These are phyloP conservation scores for Pseudorasbora parva DNA, from an alignment of 2,113 vertebrate genomes.

Conservation along the genomic window DNA sequence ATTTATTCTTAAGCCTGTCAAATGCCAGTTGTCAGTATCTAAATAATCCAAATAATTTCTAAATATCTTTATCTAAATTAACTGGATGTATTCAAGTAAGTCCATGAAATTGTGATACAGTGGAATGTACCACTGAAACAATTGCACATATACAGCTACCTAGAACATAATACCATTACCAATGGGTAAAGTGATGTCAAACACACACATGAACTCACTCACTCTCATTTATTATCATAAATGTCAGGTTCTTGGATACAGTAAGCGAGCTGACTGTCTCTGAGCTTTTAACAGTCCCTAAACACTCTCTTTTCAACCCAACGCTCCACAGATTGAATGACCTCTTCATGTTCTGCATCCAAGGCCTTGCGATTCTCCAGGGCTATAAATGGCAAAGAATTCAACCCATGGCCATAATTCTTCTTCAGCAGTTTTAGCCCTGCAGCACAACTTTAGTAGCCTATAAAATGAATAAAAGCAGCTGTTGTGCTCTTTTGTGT, in stretches of 20 bases:
- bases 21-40: too few relatives aligned
- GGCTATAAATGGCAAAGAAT: slow-evolving; percentile 17
- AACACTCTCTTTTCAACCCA: neutral
- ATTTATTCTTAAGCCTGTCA: too few relatives aligned
- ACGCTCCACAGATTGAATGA: neutral
- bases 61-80: neutral
- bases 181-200: neutral
- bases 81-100: neutral
- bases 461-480: neutral
- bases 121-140: neutral
- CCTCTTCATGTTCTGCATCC: neutral
- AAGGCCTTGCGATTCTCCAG: neutral
- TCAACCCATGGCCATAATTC: neutral
- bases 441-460: neutral
- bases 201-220: neutral
- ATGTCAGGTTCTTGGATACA: neutral
- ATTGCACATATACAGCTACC: neutral
- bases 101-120: neutral
- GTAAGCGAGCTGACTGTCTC: neutral
- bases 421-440: slow-evolving; percentile 6
- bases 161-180: neutral
- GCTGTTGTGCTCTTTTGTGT: neutral
- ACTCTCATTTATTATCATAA: slow-evolving; percentile 13
- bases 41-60: too few relatives aligned
- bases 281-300: neutral